Evolutionary conservation across 2,888 invertebrate species (phyloP).

Genomic region (Halocaridina rubra): DNA sequence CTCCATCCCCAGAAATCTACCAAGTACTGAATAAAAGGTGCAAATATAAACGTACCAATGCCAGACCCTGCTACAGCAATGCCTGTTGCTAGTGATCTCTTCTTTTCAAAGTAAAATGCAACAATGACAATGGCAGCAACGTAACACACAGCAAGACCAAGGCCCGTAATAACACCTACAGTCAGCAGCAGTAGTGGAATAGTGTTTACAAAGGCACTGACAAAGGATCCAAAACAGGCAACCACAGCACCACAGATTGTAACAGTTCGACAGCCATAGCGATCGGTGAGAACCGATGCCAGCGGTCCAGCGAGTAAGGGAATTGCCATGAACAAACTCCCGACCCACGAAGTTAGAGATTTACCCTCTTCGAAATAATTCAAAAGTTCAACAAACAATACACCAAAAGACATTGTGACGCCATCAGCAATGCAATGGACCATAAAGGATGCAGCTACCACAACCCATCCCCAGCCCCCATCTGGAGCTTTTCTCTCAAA

Average conservation of each 20-base stretch:
- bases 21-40: constrained; percentile 81
- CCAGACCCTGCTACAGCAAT: constrained; percentile 89
- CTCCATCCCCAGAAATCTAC: constrained; percentile 84
- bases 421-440: constrained; percentile 93
- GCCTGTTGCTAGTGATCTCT: constrained; percentile 85
- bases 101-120: constrained; percentile 89
- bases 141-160: constrained; percentile 86
- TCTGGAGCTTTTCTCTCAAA: constrained; percentile 75
- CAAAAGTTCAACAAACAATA: constrained; percentile 86
- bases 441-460: constrained; percentile 88
- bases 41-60: constrained; percentile 88
- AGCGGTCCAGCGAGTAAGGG: constrained; percentile 88
- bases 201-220: constrained; percentile 79
- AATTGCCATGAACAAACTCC: constrained; percentile 90
- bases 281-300: constrained; percentile 84
- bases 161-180: constrained; percentile 85
- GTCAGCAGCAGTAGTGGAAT: constrained; percentile 84
- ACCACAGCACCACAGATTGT: constrained; percentile 83
- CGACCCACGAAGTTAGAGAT: constrained; percentile 90
- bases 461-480: constrained; percentile 94
- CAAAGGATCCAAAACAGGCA: constrained; percentile 81
- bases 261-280: constrained; percentile 84
- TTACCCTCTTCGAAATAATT: constrained; percentile 85
- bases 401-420: constrained; percentile 91
- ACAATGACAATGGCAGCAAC: constrained; percentile 91